phyloP scores from a whole-genome alignment of 2,797 vertebrate genomes.

The Acrossocheilus fasciatus region DNA sequence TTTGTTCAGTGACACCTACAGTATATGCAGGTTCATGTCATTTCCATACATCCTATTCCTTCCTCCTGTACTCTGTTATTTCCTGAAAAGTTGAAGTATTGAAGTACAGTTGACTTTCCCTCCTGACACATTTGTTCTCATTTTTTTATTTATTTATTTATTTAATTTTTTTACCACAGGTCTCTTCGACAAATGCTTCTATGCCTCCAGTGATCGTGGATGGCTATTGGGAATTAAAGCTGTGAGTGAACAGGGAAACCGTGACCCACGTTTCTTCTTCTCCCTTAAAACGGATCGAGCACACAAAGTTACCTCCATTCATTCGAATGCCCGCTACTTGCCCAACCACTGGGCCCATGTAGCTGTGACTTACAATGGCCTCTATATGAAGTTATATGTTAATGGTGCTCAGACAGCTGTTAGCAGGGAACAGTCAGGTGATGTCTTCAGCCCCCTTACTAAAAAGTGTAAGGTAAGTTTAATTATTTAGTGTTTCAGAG shows the following conservation, averaged over 20 bases:
- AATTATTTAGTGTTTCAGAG: conserved; percentile 1
- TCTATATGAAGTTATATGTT: conserved; percentile 93
- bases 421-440: conserved; percentile 92
- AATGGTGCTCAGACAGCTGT: conserved; percentile 95
- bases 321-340: conserved; percentile 88
- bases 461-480: conserved; percentile 86
- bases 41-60: not conserved
- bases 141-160: not conserved
- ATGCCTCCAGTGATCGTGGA: conserved; percentile 94
- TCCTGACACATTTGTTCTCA: not conserved
- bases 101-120: not conserved
- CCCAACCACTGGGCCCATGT: conserved; percentile 93
- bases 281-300: conserved; percentile 97
- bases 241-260: conserved; percentile 91
- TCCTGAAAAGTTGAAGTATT: not conserved
- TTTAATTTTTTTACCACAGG: conserved; percentile 76
- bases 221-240: conserved; percentile 97
- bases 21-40: not conserved
- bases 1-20: not conserved
- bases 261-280: conserved; percentile 97
- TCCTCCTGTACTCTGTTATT: not conserved
- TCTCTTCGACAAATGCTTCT: conserved; percentile 99
- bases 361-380: conserved; percentile 90
- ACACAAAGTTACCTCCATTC: conserved; percentile 91
- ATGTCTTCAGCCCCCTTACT: conserved; percentile 93